Conservation (phyloP, 1,140 invertebrate species). For the Drosophila nannoptera region DNA sequence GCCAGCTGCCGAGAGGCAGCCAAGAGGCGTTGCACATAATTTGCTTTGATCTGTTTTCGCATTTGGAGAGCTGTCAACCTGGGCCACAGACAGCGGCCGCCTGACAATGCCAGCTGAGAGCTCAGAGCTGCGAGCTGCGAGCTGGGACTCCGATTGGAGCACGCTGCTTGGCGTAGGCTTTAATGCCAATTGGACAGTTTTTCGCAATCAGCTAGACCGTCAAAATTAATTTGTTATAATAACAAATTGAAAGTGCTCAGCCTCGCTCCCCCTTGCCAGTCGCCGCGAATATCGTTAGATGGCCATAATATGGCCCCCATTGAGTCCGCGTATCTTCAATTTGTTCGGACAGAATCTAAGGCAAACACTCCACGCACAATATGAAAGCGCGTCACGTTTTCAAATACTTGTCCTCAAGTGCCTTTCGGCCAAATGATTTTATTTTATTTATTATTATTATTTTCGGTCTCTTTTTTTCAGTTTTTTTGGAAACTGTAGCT, state of each 20-base stretch:
- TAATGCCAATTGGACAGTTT: slow-evolving; percentile 68
- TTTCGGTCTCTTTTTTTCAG: too few species aligned
- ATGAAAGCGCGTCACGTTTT: slow-evolving; percentile 62
- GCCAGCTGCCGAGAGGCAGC: slow-evolving; percentile 49
- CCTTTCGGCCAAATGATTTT: slow-evolving; percentile 32
- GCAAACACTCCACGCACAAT: slow-evolving; percentile 59
- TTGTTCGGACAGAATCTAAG: slow-evolving; percentile 63
- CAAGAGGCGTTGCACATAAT: slow-evolving; percentile 76
- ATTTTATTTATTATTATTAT: too few species aligned
- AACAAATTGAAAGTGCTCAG: slow-evolving; percentile 66
- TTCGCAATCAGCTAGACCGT: slow-evolving; percentile 70
- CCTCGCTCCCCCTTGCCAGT: slow-evolving; percentile 37
- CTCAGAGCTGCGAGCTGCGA: neutral
- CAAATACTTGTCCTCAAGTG: slow-evolving; percentile 49
- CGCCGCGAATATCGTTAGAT: slow-evolving; percentile 47
- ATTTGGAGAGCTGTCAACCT: slow-evolving; percentile 70
- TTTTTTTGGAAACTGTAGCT: slow-evolving; percentile 38
- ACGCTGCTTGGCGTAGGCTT: slow-evolving; percentile 67
- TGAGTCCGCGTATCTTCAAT: slow-evolving; percentile 22
- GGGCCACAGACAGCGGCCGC: slow-evolving; percentile 4
- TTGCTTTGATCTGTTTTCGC: slow-evolving; percentile 77
- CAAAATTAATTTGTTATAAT: slow-evolving; percentile 75
- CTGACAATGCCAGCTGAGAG: slow-evolving; percentile 49
- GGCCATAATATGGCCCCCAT: slow-evolving; percentile 1
- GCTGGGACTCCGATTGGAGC: slow-evolving; percentile 11